Evolutionary conservation across 1,140 invertebrate species (phyloP), one percentile per base, ranked within the genome.

Genomic region (Eurosta solidaginis): DNA sequence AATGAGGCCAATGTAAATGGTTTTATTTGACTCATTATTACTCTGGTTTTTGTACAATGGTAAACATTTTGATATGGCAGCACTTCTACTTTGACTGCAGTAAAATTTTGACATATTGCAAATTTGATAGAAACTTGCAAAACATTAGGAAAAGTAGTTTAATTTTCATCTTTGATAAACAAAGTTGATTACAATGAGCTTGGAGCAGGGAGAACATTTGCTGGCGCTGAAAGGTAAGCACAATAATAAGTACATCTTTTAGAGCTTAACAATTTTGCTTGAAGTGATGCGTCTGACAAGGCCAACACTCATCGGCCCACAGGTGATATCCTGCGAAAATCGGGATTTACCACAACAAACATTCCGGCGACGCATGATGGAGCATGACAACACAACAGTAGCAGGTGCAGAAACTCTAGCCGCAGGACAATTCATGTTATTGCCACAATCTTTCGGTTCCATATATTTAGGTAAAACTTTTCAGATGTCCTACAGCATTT

Each of bases 401-500:
- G 90, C 91, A 79, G 94, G 94, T 63, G 91, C 96, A 83, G 94
- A 96, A 89, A 94, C 93, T 1, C 90, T 97, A 79, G 93, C 94
- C 10, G 90, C 95, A 77, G 96, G 96, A 22, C 94, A 97, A 82
- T 96, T 97, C 88, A 90, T 99, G 79, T 90, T 98, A 42, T 88
- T 98, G 33, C 97, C 98, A 47, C 97, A 98, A 90, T 97, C 95
- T 88, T 98, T 98, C 91, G 97, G 97, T 89, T 93, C 92, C 83
- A 92, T 92, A 81, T 92, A 92, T 82, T 84, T 92, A 25, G 98
- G 98, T 68, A 68, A 29, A 9, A n/a, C n/a, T n/a, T n/a, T n/a
- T n/a, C n/a, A n/a, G n/a, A 36, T 36, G 14, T n/a, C 20, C 10
- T 6, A 33, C 4, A n/a, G 14, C n/a, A 49, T 17, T n/a, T 49